phyloP scores from a whole-genome alignment of 2,797 vertebrate genomes.

The Protosalanx chinensis region DNA sequence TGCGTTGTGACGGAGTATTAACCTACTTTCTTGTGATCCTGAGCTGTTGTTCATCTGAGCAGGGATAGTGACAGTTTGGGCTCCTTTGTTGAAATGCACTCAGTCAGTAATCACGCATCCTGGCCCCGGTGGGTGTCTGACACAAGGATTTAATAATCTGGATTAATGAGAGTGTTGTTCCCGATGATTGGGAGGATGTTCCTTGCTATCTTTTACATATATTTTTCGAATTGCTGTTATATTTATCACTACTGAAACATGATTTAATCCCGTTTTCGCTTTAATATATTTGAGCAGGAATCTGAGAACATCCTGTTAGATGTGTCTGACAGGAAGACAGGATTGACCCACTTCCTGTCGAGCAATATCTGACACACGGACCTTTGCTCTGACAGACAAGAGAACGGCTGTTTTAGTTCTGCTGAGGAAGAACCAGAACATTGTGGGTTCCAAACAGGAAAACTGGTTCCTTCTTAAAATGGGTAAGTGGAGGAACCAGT shows the following conservation, averaged over 20 bases:
- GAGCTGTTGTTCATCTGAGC: slow-evolving; percentile 18
- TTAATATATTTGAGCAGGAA: slow-evolving; percentile 39
- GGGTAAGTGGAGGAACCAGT: too few species aligned
- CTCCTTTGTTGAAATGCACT: slow-evolving; percentile 8
- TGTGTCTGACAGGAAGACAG: slow-evolving; percentile 51
- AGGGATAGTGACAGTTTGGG: neutral
- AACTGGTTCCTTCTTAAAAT: too few species aligned
- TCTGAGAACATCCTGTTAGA: slow-evolving; percentile 44
- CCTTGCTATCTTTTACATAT: too few species aligned
- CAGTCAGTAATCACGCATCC: slow-evolving; percentile 2
- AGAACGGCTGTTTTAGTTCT: too few species aligned
- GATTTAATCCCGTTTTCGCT: too few species aligned
- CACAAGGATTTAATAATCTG: neutral
- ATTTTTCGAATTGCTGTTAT: slow-evolving; percentile 30
- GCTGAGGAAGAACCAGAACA: too few species aligned
- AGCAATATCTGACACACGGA: too few species aligned
- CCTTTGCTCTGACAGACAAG: too few species aligned
- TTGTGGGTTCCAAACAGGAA: too few species aligned
- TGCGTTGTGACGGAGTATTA: slow-evolving; percentile 32
- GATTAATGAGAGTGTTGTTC: neutral
- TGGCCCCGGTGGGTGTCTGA: neutral
- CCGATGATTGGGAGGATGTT: neutral
- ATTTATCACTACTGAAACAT: too few species aligned
- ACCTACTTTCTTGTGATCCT: slow-evolving; percentile 43
- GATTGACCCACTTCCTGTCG: slow-evolving; percentile 62